phyloP scores from a whole-genome alignment of 2,113 vertebrate genomes.

The Rhagologus leucostigma region DNA sequence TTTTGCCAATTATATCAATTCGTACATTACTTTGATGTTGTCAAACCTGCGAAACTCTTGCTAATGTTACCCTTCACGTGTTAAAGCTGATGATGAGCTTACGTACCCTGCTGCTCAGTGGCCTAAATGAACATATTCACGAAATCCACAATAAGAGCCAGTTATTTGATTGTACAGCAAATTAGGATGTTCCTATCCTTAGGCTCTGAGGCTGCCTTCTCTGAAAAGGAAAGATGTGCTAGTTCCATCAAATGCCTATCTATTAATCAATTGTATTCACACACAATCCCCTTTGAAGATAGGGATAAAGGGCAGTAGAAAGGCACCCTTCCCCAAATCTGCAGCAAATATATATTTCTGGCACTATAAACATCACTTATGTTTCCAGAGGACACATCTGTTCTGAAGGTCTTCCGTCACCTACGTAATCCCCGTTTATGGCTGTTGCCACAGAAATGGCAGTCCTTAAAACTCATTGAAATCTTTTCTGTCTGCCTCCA shows the following conservation, averaged over 20 bases:
- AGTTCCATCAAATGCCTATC: neutral
- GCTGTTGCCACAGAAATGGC: neutral
- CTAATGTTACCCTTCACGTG: constrained; percentile 16
- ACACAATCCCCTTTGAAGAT: neutral
- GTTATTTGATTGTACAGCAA: neutral
- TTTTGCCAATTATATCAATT: neutral
- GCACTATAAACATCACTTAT: neutral
- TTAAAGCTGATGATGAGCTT: neutral
- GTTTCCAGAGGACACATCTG: neutral
- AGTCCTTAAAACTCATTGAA: neutral
- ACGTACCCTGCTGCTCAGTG: neutral
- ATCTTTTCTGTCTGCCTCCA: neutral
- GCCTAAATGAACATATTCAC: constrained; percentile 1
- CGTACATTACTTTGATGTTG: neutral
- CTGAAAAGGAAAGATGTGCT: neutral
- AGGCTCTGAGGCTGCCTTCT: neutral
- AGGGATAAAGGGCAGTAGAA: neutral
- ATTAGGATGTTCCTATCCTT: neutral
- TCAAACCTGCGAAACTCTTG: neutral
- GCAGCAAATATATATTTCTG: neutral
- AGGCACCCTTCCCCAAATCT: neutral
- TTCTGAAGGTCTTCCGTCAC: neutral
- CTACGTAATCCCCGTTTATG: neutral
- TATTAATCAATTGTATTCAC: neutral
- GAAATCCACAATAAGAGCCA: neutral